These are phyloP conservation scores for Ochropleura leucogaster DNA, from an alignment of 2,888 invertebrate genomes.

Conservation along the genomic window DNA sequence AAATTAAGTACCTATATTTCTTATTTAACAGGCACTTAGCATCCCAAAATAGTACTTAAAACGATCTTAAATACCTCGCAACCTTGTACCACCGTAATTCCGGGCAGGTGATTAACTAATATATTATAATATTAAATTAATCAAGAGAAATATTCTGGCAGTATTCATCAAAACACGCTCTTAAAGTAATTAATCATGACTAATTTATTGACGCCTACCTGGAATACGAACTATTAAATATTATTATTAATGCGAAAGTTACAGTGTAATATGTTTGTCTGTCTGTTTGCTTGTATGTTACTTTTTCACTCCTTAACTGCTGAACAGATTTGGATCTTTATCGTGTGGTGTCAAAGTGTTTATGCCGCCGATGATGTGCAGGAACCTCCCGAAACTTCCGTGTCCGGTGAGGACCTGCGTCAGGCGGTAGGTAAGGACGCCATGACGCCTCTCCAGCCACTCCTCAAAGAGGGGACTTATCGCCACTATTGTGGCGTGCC, in stretches of 20 bases:
- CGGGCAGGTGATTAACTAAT: constrained; percentile 38
- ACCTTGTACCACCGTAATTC: constrained; percentile 14
- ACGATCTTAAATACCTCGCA: constrained; percentile 4
- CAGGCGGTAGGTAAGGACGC: too few relatives aligned
- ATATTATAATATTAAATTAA: constrained; percentile 42
- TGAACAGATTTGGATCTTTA: not conserved
- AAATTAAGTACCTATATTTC: not conserved
- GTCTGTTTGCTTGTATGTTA: not conserved
- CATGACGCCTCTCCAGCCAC: too few relatives aligned
- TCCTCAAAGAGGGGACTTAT: too few relatives aligned
- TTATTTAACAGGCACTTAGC: not conserved
- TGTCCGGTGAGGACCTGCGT: too few relatives aligned
- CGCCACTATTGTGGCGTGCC: too few relatives aligned
- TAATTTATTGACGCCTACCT: constrained; percentile 50
- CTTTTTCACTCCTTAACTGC: not conserved
- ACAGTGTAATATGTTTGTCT: not conserved
- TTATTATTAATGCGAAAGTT: not conserved
- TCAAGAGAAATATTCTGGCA: constrained; percentile 36
- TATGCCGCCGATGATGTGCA: too few relatives aligned
- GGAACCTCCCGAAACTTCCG: too few relatives aligned
- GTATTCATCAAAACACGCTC: constrained; percentile 48
- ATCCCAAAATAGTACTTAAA: constrained; percentile 22
- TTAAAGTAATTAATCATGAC: constrained; percentile 45
- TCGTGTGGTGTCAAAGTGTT: too few relatives aligned
- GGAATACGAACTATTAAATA: constrained; percentile 2